A percentile compares a stretch with the other conserved stretches of the same genome.
Conservation (phyloP, 2,888 invertebrate genomes). For the Drosophila mimica region DNA sequence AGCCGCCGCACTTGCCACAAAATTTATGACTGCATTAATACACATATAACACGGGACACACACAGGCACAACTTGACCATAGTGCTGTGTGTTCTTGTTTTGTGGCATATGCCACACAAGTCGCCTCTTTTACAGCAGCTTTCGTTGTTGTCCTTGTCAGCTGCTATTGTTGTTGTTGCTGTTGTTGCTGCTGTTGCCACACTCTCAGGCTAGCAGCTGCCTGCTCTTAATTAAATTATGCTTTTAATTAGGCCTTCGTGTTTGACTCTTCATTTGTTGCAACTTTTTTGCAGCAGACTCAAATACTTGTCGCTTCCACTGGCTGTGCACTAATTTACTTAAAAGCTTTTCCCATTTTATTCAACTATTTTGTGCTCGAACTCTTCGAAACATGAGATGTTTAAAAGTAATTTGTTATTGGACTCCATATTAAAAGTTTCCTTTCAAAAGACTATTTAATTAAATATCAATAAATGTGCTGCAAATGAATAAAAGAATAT, state of each 20-base stretch:
- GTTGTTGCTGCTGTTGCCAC: slow-evolving; percentile 9
- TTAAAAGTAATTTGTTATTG: not conserved
- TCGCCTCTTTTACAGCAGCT: slow-evolving; percentile 37
- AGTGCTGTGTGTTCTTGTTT: slow-evolving; percentile 58
- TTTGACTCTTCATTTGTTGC: slow-evolving; percentile 54
- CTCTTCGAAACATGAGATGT: not conserved
- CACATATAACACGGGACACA: slow-evolving; percentile 25
- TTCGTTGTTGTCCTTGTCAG: slow-evolving; percentile 27
- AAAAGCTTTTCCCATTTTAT: slow-evolving; percentile 45
- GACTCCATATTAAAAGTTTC: not conserved
- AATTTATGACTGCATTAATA: slow-evolving; percentile 76
- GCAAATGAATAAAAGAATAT: not conserved
- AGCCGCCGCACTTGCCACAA: slow-evolving; percentile 68
- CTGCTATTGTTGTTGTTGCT: slow-evolving; percentile 23
- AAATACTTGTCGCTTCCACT: slow-evolving; percentile 31
- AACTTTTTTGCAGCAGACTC: slow-evolving; percentile 26
- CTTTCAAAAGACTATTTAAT: not conserved
- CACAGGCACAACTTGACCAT: slow-evolving; percentile 38
- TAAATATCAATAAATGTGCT: not conserved
- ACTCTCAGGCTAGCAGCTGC: slow-evolving; percentile 44
- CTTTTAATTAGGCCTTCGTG: slow-evolving; percentile 73
- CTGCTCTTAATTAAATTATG: slow-evolving; percentile 76
- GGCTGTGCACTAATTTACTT: slow-evolving; percentile 39
- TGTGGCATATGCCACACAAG: slow-evolving; percentile 68
- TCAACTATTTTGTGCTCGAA: slow-evolving; percentile 27